Percentiles rank a stretch among this genome's conserved stretches.
phyloP scores from a whole-genome alignment of 2,113 vertebrate genomes.

The Peromyscus leucopus region DNA sequence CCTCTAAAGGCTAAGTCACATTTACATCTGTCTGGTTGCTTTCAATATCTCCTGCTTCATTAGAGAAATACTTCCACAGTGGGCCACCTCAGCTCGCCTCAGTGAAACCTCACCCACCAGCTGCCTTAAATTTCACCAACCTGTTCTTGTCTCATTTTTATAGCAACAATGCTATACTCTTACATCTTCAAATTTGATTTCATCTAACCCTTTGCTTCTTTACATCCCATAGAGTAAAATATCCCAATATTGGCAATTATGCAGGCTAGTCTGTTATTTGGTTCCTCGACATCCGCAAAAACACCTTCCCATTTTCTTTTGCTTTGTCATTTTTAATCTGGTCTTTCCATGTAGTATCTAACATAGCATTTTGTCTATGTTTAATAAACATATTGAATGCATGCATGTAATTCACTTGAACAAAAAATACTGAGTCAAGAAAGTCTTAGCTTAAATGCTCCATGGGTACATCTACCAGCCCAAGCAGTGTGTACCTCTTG shows the following conservation, averaged over 20 bases:
- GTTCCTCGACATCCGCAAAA: neutral
- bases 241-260: neutral
- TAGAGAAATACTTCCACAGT: neutral
- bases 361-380: neutral
- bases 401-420: neutral
- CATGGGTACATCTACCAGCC: neutral
- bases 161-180: rapidly evolving
- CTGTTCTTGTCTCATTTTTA: neutral
- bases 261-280: neutral
- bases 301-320: neutral
- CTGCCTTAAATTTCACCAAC: neutral
- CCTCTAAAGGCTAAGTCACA: neutral
- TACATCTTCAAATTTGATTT: neutral
- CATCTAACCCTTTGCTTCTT: neutral
- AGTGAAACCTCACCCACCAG: neutral
- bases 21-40: neutral
- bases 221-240: neutral
- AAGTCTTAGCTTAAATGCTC: neutral
- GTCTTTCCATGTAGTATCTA: neutral
- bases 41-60: neutral
- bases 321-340: neutral
- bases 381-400: constrained; percentile 28
- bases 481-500: neutral
- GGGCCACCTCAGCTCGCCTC: neutral
- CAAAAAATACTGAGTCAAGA: neutral